phyloP scores from a whole-genome alignment of 2,888 invertebrate species.

The Coremacera marginata region DNA sequence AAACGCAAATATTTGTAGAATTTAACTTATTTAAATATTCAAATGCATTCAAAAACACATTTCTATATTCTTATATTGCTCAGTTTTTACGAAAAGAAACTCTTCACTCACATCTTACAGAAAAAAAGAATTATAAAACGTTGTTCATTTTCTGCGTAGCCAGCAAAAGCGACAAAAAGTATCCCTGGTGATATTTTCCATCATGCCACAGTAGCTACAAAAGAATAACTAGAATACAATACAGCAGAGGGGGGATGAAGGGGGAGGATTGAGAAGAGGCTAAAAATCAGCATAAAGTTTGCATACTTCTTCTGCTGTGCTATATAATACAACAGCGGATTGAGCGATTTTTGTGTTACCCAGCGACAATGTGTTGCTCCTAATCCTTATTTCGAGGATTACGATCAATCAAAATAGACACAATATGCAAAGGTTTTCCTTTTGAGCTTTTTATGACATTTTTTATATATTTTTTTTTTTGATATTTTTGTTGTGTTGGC shows the following conservation, averaged over 20 bases:
- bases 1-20: too few relatives aligned
- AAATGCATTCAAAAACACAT: too few relatives aligned
- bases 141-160: too few relatives aligned
- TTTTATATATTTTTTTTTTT: neutral
- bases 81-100: too few relatives aligned
- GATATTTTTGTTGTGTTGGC: neutral
- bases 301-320: neutral
- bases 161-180: neutral
- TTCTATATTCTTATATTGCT: too few relatives aligned
- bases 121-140: too few relatives aligned
- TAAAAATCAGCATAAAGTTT: neutral
- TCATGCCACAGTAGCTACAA: neutral
- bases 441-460: neutral
- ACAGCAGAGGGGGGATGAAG: neutral
- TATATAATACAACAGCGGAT: neutral
- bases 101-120: too few relatives aligned
- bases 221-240: neutral
- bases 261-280: too few relatives aligned
- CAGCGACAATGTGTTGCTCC: slow-evolving; percentile 2
- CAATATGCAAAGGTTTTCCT: neutral
- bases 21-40: too few relatives aligned
- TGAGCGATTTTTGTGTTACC: neutral
- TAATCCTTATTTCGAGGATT: slow-evolving; percentile 14
- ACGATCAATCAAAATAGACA: slow-evolving; percentile 17
- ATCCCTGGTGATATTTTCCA: neutral